These are phyloP conservation scores for Squalus acanthias DNA, from an alignment of 2,797 vertebrate species.

Conservation along the genomic window DNA sequence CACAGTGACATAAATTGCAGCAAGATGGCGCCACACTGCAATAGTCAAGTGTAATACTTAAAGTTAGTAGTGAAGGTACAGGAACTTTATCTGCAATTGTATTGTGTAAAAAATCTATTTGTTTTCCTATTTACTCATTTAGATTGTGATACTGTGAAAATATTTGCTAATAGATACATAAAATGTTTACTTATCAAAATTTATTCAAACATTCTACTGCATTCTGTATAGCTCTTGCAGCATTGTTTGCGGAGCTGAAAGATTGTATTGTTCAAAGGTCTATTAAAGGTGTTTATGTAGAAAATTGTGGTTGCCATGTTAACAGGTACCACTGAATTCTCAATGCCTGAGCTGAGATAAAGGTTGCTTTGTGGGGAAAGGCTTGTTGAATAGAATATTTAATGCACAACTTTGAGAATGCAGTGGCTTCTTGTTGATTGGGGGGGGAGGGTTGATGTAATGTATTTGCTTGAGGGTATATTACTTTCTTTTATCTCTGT, in stretches of 20 bases:
- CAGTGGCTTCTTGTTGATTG: neutral
- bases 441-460: neutral
- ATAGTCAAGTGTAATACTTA: neutral
- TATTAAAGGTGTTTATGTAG: neutral
- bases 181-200: neutral
- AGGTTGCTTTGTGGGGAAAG: neutral
- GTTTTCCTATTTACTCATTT: neutral
- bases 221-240: neutral
- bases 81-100: neutral
- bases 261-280: slow-evolving; percentile 19
- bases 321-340: slow-evolving; percentile 4
- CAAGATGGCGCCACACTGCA: slow-evolving; percentile 21
- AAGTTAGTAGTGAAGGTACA: neutral
- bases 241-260: neutral
- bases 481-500: neutral
- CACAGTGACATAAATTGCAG: neutral
- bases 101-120: neutral
- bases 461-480: neutral
- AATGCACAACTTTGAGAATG: neutral
- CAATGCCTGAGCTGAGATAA: neutral
- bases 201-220: neutral
- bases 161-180: neutral
- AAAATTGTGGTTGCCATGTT: neutral
- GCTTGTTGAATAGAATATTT: neutral
- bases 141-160: neutral